Conservation (phyloP, 2,113 vertebrate genomes). For the Amphiprion ocellaris region DNA sequence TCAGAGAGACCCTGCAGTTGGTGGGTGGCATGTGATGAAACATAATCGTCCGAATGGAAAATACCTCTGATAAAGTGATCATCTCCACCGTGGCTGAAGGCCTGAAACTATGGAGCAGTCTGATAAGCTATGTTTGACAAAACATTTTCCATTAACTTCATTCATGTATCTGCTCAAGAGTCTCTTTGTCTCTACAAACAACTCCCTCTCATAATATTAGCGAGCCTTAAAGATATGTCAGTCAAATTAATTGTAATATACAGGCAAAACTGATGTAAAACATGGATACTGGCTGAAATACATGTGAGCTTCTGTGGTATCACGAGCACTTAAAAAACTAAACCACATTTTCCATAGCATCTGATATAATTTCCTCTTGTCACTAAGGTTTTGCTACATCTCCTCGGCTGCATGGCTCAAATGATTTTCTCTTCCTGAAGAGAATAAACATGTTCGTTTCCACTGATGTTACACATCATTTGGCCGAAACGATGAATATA, state of each 20-base stretch:
- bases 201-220: slow-evolving; percentile 24
- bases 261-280: not conserved
- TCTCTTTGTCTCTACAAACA: slow-evolving; percentile 62
- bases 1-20: slow-evolving; percentile 69
- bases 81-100: slow-evolving; percentile 64
- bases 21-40: slow-evolving; percentile 79
- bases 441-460: slow-evolving; percentile 34
- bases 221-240: not conserved
- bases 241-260: slow-evolving; percentile 4
- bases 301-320: not conserved
- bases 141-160: slow-evolving; percentile 66
- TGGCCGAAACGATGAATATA: not conserved
- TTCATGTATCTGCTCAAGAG: slow-evolving; percentile 43
- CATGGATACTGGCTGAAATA: not conserved
- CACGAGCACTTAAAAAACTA: not conserved
- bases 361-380: not conserved
- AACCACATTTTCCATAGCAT: slow-evolving; percentile 9
- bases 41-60: slow-evolving; percentile 78
- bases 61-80: slow-evolving; percentile 82
- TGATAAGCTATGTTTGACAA: slow-evolving; percentile 63
- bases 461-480: slow-evolving; percentile 9
- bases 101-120: slow-evolving; percentile 53
- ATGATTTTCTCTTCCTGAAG: slow-evolving; percentile 1
- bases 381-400: slow-evolving; percentile 5
- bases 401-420: not conserved